phyloP scores from a whole-genome alignment of 2,113 vertebrate species.

The Taxidea taxus region DNA sequence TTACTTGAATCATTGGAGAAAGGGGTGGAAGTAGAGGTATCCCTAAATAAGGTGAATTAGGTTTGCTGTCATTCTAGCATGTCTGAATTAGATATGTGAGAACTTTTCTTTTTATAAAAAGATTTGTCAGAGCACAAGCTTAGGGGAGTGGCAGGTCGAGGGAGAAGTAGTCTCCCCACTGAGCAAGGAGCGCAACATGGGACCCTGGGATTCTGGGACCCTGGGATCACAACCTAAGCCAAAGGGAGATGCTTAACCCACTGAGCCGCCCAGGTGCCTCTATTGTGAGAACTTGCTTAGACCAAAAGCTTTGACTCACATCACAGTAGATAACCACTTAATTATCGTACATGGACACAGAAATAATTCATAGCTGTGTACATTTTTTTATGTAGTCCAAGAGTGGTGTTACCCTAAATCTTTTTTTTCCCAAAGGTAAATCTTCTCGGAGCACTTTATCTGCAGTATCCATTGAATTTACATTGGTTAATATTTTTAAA shows the following conservation, averaged over 20 bases:
- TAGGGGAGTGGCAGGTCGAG: too few species aligned
- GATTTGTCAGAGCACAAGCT: too few species aligned
- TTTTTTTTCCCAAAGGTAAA: not conserved
- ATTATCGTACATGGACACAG: not conserved
- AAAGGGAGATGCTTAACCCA: too few species aligned
- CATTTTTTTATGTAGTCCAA: not conserved
- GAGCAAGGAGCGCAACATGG: too few species aligned
- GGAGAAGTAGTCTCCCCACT: too few species aligned
- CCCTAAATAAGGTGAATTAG: not conserved
- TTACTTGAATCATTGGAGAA: not conserved
- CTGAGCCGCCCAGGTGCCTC: too few species aligned
- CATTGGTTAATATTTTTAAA: conserved; percentile 1
- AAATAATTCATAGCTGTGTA: not conserved
- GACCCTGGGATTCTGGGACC: too few species aligned
- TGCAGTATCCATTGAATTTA: not conserved
- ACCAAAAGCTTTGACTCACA: not conserved
- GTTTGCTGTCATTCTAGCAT: not conserved
- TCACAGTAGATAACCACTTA: not conserved
- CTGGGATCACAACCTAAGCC: too few species aligned
- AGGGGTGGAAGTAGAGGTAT: not conserved
- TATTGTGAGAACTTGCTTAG: not conserved
- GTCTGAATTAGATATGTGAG: not conserved
- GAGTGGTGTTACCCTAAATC: not conserved
- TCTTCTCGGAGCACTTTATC: not conserved
- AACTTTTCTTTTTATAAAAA: not conserved